A percentile compares a stretch with the other conserved stretches of the same genome.
These are phyloP conservation scores for Eueides isabella DNA, from an alignment of 1,140 invertebrate species.

Conservation along the genomic window DNA sequence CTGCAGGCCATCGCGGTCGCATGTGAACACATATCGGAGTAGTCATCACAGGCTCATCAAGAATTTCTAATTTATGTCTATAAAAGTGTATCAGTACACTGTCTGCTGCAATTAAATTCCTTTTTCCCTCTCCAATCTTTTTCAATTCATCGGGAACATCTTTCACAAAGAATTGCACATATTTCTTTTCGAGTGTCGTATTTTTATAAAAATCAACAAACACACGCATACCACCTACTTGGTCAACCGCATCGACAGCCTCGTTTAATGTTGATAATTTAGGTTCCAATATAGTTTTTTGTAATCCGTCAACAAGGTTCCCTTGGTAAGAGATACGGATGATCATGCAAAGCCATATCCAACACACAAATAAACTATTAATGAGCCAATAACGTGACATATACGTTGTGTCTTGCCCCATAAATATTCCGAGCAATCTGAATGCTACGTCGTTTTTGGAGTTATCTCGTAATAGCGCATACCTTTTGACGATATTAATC, in stretches of 20 bases:
- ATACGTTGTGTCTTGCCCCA: slow-evolving; percentile 52
- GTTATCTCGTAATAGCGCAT: slow-evolving; percentile 18
- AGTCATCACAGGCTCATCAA: slow-evolving; percentile 46
- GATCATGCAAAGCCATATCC: slow-evolving; percentile 65
- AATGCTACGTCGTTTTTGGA: slow-evolving; percentile 36
- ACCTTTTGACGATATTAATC: slow-evolving; percentile 16
- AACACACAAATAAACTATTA: slow-evolving; percentile 52
- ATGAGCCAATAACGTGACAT: slow-evolving; percentile 48
- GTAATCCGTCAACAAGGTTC: slow-evolving; percentile 52
- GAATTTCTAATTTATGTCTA: slow-evolving; percentile 41
- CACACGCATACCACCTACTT: slow-evolving; percentile 41
- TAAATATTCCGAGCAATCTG: slow-evolving; percentile 49
- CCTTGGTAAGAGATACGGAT: slow-evolving; percentile 60
- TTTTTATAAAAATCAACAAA: slow-evolving; percentile 49
- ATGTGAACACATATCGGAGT: slow-evolving; percentile 44
- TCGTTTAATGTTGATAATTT: slow-evolving; percentile 45
- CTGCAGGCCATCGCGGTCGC: slow-evolving; percentile 56
- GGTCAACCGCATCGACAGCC: slow-evolving; percentile 47
- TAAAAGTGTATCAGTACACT: slow-evolving; percentile 33
- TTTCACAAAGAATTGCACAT: slow-evolving; percentile 28
- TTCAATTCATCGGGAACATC: slow-evolving; percentile 37
- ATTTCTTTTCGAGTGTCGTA: slow-evolving; percentile 44
- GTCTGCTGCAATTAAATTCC: slow-evolving; percentile 49
- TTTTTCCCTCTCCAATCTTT: slow-evolving; percentile 46
- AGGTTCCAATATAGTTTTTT: slow-evolving; percentile 51